Base-by-base conservation (phyloP, 2,888 invertebrate genomes). In the Autographa pulchrina region DNA sequence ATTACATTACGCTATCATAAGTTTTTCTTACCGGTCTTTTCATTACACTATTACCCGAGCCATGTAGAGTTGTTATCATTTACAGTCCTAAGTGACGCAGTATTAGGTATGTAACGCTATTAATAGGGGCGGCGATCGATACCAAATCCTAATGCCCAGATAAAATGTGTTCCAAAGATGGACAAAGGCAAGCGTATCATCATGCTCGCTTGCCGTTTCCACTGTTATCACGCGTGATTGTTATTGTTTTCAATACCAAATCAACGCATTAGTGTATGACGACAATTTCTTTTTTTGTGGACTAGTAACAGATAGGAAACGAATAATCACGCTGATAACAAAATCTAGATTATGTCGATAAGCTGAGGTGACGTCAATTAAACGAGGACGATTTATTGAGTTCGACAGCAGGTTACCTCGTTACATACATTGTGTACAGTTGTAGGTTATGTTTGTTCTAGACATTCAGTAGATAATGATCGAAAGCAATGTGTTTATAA, bases 331-430 rank as follows among this genome's bases (percentile, higher is more conserved):
- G 62, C 20, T 65, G 52, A 68, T 71, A n/a, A 20, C 52, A 52
- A 68, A 56, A 65, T 62, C 62, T 52, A 62, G 48, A 68, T 64
- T 56, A 69, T 32, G 52, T 60, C 38, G 68, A 73, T 63, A 48
- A 61, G 60, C 43, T 25, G 20, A 56, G 60, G 41, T 68, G 62
- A 70, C 65, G 64, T 70, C 65, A 74, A 68, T 13, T 20, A 65
- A 20, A 65, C 62, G 63, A 68, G 65, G 68, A 48, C 72, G 38
- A 25, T 32, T 13, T 52, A 31, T 59, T 58, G 13, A 61, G n/a
- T 61, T 62, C 20, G 16, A 32, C 59, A 56, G 25, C 59, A 52
- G 31, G 25, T 48, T 20, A 54, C 52, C 56, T 62, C 9, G 52
- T 72, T 65, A 62, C 41, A 59, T 32, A 59, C 25, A 32, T 32